Percentiles rank a stretch among this genome's conserved stretches.
phyloP scores from a whole-genome alignment of 1,140 invertebrate genomes.

The Metopolophium dirhodum region DNA sequence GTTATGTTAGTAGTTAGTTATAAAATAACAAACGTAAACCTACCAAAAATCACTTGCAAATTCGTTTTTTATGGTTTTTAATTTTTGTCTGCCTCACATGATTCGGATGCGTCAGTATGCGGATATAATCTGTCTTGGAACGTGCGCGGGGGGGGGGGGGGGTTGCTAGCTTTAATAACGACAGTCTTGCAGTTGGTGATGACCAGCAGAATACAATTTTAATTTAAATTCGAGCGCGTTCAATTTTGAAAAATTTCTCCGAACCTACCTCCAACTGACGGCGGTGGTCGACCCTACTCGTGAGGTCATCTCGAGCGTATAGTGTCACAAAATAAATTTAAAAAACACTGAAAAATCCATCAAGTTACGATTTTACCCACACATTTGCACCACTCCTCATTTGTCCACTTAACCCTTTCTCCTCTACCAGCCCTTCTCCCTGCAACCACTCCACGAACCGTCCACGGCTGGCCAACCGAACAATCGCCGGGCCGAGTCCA shows the following conservation, averaged over 20 bases:
- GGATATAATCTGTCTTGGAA: neutral
- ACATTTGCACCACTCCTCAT: neutral
- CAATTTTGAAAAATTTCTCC: neutral
- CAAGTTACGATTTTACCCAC: neutral
- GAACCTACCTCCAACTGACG: neutral
- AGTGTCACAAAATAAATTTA: neutral
- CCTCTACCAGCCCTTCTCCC: neutral
- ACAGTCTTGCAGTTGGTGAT: neutral
- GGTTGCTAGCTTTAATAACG: neutral
- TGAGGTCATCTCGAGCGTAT: too few relatives aligned
- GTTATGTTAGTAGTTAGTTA: neutral
- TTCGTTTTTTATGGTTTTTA: neutral
- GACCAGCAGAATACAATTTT: neutral
- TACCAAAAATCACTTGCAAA: neutral
- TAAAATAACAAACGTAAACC: neutral
- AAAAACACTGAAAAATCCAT: neutral
- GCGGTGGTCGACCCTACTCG: too few relatives aligned
- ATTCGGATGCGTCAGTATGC: neutral
- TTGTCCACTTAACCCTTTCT: neutral
- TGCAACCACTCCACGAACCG: neutral
- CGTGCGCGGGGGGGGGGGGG: rapidly evolving
- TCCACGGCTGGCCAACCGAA: neutral
- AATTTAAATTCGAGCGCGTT: neutral
- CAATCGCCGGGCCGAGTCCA: neutral
- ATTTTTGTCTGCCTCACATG: neutral